A percentile compares a stretch with the other conserved stretches of the same genome.
Evolutionary conservation across 1,140 invertebrate genomes (phyloP).

Genomic region (Caenorhabditis tropicalis): DNA sequence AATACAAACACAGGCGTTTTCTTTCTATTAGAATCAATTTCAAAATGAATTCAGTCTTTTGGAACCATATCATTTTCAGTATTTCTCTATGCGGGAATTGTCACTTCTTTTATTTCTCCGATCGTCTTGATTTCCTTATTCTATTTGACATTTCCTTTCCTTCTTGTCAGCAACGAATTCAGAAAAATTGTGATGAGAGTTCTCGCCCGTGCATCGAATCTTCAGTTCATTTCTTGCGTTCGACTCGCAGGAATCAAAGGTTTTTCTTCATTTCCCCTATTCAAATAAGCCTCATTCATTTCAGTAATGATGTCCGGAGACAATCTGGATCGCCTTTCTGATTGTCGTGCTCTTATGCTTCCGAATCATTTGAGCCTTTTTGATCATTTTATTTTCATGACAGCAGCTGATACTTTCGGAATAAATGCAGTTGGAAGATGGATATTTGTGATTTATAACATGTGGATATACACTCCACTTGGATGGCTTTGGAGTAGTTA

Average conservation of each 20-base stretch:
- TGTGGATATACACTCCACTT: conserved; percentile 22
- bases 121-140: background rate
- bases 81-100: background rate
- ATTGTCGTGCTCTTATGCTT: conserved; percentile 11
- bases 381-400: conserved; percentile 30
- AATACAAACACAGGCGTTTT: too few species aligned
- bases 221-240: conserved; percentile 26
- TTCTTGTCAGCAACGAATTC: background rate
- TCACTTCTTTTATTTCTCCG: background rate
- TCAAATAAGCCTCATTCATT: background rate
- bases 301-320: conserved; percentile 26
- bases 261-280: too few species aligned
- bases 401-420: conserved; percentile 14
- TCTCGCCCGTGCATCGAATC: conserved; percentile 17
- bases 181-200: conserved; percentile 1
- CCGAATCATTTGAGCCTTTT: background rate
- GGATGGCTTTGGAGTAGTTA: conserved; percentile 23
- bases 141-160: background rate
- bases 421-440: conserved; percentile 10
- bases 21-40: too few species aligned
- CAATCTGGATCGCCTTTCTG: background rate
- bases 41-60: background rate
- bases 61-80: background rate
- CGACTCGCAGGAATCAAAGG: conserved; percentile 2
- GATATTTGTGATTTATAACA: conserved; percentile 30